Conservation (phyloP, 1,140 invertebrate genomes). For the Liolophura sinensis region DNA sequence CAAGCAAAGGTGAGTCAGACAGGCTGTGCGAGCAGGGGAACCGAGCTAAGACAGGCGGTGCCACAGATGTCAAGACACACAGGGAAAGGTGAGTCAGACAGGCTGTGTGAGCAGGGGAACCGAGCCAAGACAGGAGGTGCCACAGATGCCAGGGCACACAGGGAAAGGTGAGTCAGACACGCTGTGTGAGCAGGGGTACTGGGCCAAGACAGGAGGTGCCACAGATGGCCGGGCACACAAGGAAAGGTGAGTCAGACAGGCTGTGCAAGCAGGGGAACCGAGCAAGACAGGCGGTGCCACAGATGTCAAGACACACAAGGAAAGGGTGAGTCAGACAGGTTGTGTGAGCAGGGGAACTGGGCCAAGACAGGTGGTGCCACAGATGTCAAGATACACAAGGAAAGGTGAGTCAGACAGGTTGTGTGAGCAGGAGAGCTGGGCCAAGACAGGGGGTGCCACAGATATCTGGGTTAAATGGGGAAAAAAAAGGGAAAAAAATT, state of each 20-base stretch:
- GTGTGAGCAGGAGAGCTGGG: slow-evolving; percentile 8
- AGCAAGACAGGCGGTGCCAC: no score
- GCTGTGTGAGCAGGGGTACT: slow-evolving; percentile 17
- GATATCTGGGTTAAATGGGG: no score
- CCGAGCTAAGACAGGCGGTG: no score
- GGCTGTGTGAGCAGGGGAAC: not conserved
- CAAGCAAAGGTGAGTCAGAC: not conserved
- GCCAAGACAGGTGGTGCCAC: slow-evolving; percentile 45
- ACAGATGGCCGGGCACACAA: not conserved
- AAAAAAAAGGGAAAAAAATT: no score
- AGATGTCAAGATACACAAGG: slow-evolving; percentile 31
- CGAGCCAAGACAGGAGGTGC: slow-evolving; percentile 34
- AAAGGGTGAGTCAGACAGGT: not conserved
- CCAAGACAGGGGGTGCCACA: slow-evolving; percentile 11
- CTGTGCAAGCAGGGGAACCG: not conserved
- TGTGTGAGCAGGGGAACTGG: slow-evolving; percentile 10
- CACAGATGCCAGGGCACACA: slow-evolving; percentile 36
- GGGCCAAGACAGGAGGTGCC: slow-evolving; percentile 12
- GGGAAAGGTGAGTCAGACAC: not conserved
- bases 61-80: not conserved
- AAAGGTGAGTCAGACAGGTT: no score
- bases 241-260: no score
- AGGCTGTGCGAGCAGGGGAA: slow-evolving; percentile 16
- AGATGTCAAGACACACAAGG: no score
- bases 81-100: no score